Evolutionary conservation across 2,113 vertebrate species (phyloP), one percentile per base, ranked within the genome.

Genomic region (Triplophysa tibetana): DNA sequence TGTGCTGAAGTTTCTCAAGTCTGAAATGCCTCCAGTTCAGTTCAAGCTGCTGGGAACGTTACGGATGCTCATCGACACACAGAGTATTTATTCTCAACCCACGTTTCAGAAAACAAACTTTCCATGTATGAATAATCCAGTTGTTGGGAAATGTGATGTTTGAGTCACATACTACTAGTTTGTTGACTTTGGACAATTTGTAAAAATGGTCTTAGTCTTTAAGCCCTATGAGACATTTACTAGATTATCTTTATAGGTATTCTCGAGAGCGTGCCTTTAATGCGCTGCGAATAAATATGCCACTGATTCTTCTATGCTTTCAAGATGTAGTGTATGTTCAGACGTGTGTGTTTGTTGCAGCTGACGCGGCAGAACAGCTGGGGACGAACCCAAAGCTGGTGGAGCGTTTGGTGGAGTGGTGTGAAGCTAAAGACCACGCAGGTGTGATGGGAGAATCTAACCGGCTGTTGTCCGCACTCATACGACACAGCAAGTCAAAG

Each of bases 371-470:
- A 38, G 96, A 97, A 82, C 96, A 98, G 92, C 91, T 99, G 90
- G 98, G 97, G 33, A 96, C 95, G 89, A 98, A 99, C 0, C 86
- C 89, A 67, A 96, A 95, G 54, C 89, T 99, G 90, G 96, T 96
- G 85, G 94, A 97, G 86, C 92, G 97, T 24, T 86, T 99, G 84
- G 98, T 98, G 88, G 98, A 99, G 85, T 99, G 98, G 98, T 99
- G 97, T 77, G 96, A 99, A 92, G 97, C 97, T 88, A 98, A 98
- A 90, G 97, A 99, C 78, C 98, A 99, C 0, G 97, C 98, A 0
- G 98, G 98, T 17, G 98, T 99, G 84, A 99, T 99, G 96, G 98
- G 97, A 29, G 98, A 99, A 91, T 98, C 98, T 45, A 99, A 99
- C 92, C 91, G 97, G 86, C 93, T 99, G 38, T 94, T 99, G 21